Percentiles rank a stretch among this genome's conserved stretches.
phyloP scores from a whole-genome alignment of 1,140 invertebrate genomes.

The Dinothrombium tinctorium region DNA sequence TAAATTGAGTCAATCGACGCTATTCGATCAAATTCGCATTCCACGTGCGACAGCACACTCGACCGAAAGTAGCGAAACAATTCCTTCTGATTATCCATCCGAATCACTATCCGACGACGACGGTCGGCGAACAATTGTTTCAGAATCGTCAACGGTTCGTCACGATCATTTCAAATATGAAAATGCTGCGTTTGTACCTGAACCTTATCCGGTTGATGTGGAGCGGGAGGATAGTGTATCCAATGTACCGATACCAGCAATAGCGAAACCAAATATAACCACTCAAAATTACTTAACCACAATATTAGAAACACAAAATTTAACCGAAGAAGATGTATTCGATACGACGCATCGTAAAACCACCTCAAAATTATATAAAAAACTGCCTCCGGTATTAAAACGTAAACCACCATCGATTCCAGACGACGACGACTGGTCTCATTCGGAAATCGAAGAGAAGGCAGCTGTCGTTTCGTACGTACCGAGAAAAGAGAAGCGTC shows the following conservation, averaged over 20 bases:
- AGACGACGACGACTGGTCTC: constrained; percentile 18
- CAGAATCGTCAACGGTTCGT: constrained; percentile 12
- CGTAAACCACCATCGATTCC: constrained; percentile 16
- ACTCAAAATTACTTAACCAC: constrained; percentile 13
- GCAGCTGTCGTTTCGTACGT: constrained; percentile 5
- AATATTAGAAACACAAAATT: constrained; percentile 15
- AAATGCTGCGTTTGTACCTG: constrained; percentile 38
- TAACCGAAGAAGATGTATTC: constrained; percentile 11
- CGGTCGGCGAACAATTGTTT: constrained; percentile 12
- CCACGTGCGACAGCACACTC: constrained; percentile 48
- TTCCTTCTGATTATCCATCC: constrained; percentile 68
- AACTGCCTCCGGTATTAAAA: constrained; percentile 5
- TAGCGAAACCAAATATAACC: constrained; percentile 11
- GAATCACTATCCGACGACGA: constrained; percentile 26
- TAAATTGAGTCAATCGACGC: constrained; percentile 45
- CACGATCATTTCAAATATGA: constrained; percentile 22
- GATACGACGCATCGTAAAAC: constrained; percentile 1
- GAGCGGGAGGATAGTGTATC: constrained; percentile 32
- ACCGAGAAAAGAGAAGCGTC: not conserved
- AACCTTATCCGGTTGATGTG: constrained; percentile 18
- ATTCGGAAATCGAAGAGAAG: constrained; percentile 13
- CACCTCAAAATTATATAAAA: not conserved
- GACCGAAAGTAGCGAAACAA: constrained; percentile 36
- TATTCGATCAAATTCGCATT: constrained; percentile 58
- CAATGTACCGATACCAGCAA: constrained; percentile 11